A percentile compares a stretch with the other conserved stretches of the same genome.
phyloP scores from a whole-genome alignment of 2,113 vertebrate genomes.

The Gymnocephalus cernua region DNA sequence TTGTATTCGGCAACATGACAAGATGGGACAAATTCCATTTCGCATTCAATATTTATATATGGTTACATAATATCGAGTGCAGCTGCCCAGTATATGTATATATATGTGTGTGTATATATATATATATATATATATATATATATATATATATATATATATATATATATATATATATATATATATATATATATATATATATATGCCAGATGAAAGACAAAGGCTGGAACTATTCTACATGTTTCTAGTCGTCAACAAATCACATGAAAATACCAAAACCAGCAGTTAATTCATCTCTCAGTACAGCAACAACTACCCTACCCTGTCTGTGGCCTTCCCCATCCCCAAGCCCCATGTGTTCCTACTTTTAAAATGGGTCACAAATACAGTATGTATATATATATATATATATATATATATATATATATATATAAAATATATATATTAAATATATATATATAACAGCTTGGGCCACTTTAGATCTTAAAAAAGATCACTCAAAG shows the following conservation, averaged over 20 bases:
- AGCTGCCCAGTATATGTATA: slow-evolving; percentile 6
- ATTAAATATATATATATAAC: neutral
- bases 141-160: slow-evolving; percentile 34
- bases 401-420: no score
- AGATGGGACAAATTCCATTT: neutral
- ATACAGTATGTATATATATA: no score
- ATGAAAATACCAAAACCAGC: neutral
- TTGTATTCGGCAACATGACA: slow-evolving; percentile 1
- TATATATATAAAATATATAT: no score
- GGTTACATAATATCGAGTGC: neutral
- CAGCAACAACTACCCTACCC: neutral
- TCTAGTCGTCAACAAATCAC: neutral
- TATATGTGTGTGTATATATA: no score
- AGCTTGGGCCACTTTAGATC: neutral
- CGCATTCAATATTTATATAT: slow-evolving; percentile 24
- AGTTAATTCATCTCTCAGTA: neutral
- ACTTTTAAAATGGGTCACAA: neutral
- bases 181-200: slow-evolving; percentile 31
- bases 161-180: slow-evolving; percentile 38
- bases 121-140: slow-evolving; percentile 31
- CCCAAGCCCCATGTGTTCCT: neutral
- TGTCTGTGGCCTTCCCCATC: neutral
- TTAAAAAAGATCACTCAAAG: neutral
- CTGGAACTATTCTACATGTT: neutral
- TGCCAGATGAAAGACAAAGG: neutral